phyloP scores from a whole-genome alignment of 2,888 invertebrate genomes.

The Apamea crenata region DNA sequence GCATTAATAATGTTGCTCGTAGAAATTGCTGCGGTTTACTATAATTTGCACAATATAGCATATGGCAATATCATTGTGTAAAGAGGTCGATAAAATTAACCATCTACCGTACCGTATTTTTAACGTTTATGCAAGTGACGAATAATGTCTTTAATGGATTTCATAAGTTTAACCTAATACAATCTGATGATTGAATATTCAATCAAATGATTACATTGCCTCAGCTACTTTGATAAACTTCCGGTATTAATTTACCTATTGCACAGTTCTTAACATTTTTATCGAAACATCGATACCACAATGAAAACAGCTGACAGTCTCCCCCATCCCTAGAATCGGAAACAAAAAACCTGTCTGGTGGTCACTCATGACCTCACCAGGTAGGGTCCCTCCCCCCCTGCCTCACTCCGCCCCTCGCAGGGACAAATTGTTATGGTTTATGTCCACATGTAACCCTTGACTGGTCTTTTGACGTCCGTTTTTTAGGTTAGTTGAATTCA shows the following conservation, averaged over 20 bases:
- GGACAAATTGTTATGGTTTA: conserved; percentile 75
- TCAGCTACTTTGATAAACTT: neutral
- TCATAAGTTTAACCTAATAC: neutral
- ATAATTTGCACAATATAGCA: neutral
- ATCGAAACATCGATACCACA: conserved; percentile 55
- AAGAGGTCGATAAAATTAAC: conserved; percentile 19
- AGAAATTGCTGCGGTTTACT: neutral
- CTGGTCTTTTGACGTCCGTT: conserved; percentile 52
- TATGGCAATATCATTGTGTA: neutral
- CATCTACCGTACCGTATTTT: conserved; percentile 7
- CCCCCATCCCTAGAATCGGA: conserved; percentile 71
- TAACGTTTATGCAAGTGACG: conserved; percentile 4
- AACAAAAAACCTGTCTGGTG: conserved; percentile 85
- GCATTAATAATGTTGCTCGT: neutral
- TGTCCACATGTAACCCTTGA: conserved; percentile 59
- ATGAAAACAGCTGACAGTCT: conserved; percentile 71
- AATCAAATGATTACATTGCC: too few relatives aligned
- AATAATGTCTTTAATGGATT: neutral
- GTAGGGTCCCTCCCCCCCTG: conserved; percentile 71
- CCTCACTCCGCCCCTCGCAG: conserved; percentile 42
- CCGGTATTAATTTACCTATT: neutral
- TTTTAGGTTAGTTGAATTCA: conserved; percentile 34
- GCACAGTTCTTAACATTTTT: neutral
- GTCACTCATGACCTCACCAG: conserved; percentile 82
- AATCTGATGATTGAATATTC: too few relatives aligned